Evolutionary conservation across 2,888 invertebrate genomes (phyloP).

Genomic region (Plagodis pulveraria): DNA sequence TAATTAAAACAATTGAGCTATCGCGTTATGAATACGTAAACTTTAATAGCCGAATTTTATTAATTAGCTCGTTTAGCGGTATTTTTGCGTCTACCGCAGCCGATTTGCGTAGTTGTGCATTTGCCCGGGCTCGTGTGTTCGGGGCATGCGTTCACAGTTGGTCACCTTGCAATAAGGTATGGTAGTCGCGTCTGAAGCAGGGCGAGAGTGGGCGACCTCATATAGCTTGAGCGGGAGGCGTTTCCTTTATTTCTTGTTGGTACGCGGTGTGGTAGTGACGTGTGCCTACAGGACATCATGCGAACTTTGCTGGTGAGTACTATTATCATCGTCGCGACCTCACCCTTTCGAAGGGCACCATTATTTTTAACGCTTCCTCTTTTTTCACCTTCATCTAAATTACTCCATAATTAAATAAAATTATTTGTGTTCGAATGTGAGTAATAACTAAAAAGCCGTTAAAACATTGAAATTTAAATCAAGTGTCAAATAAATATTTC

Average conservation of each 20-base stretch:
- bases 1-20: slow-evolving; percentile 31
- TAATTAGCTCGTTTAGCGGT: slow-evolving; percentile 77
- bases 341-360: slow-evolving; percentile 49
- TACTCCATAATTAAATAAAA: slow-evolving; percentile 2
- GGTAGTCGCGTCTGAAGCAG: slow-evolving; percentile 76
- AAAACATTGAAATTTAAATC: too few species aligned
- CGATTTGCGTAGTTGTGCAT: slow-evolving; percentile 66
- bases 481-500: too few species aligned
- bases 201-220: slow-evolving; percentile 83
- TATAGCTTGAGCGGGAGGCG: slow-evolving; percentile 78
- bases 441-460: too few species aligned
- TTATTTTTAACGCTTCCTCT: slow-evolving; percentile 42
- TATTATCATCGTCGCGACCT: slow-evolving; percentile 39
- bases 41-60: slow-evolving; percentile 58
- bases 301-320: slow-evolving; percentile 77
- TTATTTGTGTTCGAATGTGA: too few species aligned
- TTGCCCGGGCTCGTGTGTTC: slow-evolving; percentile 47
- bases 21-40: slow-evolving; percentile 52
- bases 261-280: slow-evolving; percentile 77
- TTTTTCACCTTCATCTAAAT: slow-evolving; percentile 15
- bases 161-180: slow-evolving; percentile 82
- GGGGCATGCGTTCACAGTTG: slow-evolving; percentile 62
- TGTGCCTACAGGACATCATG: slow-evolving; percentile 74
- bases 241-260: slow-evolving; percentile 82
- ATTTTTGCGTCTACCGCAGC: slow-evolving; percentile 62